These are phyloP conservation scores for Amiota communis DNA, from an alignment of 2,888 invertebrate genomes.

Conservation along the genomic window DNA sequence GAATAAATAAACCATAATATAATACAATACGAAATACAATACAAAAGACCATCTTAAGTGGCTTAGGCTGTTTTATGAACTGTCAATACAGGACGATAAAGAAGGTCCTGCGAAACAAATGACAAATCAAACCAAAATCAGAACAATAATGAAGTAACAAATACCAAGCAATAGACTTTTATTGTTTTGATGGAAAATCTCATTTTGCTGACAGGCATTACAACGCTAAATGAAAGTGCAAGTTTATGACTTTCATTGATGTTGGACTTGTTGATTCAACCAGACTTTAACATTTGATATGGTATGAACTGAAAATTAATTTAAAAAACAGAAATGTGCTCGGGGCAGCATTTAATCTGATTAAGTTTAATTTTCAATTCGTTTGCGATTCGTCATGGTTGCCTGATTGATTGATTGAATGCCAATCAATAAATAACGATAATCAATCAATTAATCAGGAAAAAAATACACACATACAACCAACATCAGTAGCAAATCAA, in stretches of 20 bases:
- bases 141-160: constrained; percentile 16
- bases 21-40: too few relatives aligned
- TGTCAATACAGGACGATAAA: background rate
- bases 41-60: background rate
- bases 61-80: background rate
- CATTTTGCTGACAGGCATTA: too few relatives aligned
- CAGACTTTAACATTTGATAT: too few relatives aligned
- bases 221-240: too few relatives aligned
- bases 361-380: background rate
- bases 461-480: background rate
- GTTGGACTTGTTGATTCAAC: too few relatives aligned
- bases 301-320: too few relatives aligned
- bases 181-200: too few relatives aligned
- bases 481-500: constrained; percentile 11
- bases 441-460: constrained; percentile 7
- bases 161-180: background rate
- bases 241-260: too few relatives aligned
- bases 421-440: background rate
- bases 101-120: background rate
- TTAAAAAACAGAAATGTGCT: too few relatives aligned
- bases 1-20: background rate
- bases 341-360: too few relatives aligned
- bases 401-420: background rate
- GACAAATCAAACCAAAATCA: constrained; percentile 24
- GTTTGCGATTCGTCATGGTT: background rate